Percentiles rank a stretch among this genome's conserved stretches.
Evolutionary conservation across 1,140 invertebrate species (phyloP).

Genomic region (Leptinotarsa defecta): DNA sequence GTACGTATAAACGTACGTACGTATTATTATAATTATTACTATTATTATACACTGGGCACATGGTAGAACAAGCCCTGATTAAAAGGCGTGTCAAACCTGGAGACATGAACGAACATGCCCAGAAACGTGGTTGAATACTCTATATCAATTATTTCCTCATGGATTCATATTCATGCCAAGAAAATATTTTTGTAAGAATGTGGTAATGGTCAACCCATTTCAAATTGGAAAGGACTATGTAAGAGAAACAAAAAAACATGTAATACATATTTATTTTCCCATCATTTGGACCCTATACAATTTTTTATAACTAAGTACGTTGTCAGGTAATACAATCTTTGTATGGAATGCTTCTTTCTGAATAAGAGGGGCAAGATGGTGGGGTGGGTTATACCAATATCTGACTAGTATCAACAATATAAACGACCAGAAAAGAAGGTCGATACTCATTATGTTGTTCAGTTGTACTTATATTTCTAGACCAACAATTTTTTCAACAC

Average conservation of each 20-base stretch:
- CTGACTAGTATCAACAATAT: constrained; percentile 56
- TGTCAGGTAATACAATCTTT: constrained; percentile 59
- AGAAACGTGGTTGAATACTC: no score
- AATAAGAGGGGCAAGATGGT: constrained; percentile 54
- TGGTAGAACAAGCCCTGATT: no score
- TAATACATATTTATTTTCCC: constrained; percentile 58
- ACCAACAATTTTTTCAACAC: constrained; percentile 53
- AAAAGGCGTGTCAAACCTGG: no score
- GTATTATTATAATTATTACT: no score
- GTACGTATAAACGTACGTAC: no score
- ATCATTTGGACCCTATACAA: constrained; percentile 59
- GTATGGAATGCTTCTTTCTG: constrained; percentile 56
- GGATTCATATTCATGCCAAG: no score
- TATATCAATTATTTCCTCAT: no score
- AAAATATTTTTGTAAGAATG: no score
- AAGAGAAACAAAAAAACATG: constrained; percentile 30
- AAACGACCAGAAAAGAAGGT: constrained; percentile 34
- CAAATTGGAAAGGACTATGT: not conserved
- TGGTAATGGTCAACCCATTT: not conserved
- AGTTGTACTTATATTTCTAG: constrained; percentile 52
- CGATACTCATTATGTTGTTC: constrained; percentile 43
- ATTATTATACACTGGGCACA: no score
- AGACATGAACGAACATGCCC: no score
- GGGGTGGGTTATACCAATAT: constrained; percentile 54
- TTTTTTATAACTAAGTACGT: constrained; percentile 58